A percentile compares a stretch with the other conserved stretches of the same genome.
These are phyloP conservation scores for Agrilus cyanescens DNA, from an alignment of 2,888 invertebrate genomes.

Conservation along the genomic window DNA sequence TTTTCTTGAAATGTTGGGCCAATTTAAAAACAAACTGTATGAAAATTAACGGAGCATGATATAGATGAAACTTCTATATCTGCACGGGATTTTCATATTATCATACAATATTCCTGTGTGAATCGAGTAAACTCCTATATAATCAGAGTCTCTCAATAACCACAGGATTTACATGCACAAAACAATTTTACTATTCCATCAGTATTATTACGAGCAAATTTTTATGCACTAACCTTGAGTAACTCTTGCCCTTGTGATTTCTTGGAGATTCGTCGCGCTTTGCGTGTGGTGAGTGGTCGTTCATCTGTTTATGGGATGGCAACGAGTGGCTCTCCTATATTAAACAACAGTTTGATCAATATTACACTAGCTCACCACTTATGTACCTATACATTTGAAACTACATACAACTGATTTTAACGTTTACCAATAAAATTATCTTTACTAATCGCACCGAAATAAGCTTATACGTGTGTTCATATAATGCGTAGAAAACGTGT, in stretches of 20 bases:
- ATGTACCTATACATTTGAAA: no score
- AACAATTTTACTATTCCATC: no score
- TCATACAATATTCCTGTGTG: slow-evolving; percentile 11
- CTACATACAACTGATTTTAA: no score
- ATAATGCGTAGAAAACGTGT: neutral
- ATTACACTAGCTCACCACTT: neutral
- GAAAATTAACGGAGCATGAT: slow-evolving; percentile 8
- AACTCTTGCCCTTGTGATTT: slow-evolving; percentile 33
- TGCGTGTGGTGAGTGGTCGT: slow-evolving; percentile 30
- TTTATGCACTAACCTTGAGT: slow-evolving; percentile 28
- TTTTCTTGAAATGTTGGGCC: no score
- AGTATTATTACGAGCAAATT: no score
- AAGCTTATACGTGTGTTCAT: slow-evolving; percentile 3
- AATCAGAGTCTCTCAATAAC: slow-evolving; percentile 12
- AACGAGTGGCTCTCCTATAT: slow-evolving; percentile 29
- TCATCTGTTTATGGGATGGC: slow-evolving; percentile 26
- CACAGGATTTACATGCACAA: slow-evolving; percentile 7
- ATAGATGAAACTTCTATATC: slow-evolving; percentile 4
- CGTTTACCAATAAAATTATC: no score
- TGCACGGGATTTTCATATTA: slow-evolving; percentile 9
- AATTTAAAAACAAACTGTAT: slow-evolving; percentile 1
- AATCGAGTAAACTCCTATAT: slow-evolving; percentile 11
- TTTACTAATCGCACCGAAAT: neutral
- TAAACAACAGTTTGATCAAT: slow-evolving; percentile 10
- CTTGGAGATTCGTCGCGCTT: slow-evolving; percentile 33